Evolutionary conservation across 2,797 vertebrate species (phyloP), one percentile per base, ranked within the genome.

Genomic region (Petrocephalus schoutedeni): DNA sequence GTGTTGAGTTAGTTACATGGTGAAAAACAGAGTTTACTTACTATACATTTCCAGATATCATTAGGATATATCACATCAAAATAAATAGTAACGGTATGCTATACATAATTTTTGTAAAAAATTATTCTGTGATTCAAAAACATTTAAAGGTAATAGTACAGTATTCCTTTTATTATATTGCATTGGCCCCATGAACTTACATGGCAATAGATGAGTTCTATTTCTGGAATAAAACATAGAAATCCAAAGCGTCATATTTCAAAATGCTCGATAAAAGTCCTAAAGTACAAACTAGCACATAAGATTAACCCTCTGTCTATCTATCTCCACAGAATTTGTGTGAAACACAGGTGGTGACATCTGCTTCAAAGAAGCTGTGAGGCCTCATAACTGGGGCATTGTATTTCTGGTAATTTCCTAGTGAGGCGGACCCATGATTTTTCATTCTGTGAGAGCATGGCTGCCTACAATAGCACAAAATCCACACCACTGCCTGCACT

Each of bases 391-490:
- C 80, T 32, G 19, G 54, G 71, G 19, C 32, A 23, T 41, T 45
- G 53, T 36, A n/a, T 80, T 36, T 7, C 54, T 54, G 28, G 71
- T 74, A 36, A 87, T 80, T 80, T 87, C 87, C 28, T 2, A 58
- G 10, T n/a, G n/a, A 58, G 28, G 36, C 28, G 82, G 54, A 80
- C 54, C 87, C 32, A 58, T 82, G n/a, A 87, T 82, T 45, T 57
- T 45, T 74, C 45, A 67, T 87, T 74, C 23, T 87, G 56, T 87
- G 64, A 77, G 71, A 87, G 86, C 59, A 4, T 2, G 49, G 85
- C n/a, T 71, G 86, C 19, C 87, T 80, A 58, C 87, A 87, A 87
- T 56, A 36, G 87, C 67, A 12, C 51, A 77, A 87, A 67, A 80
- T 41, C 28, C 87, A 54, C n/a, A 80, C 8, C 51, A 54, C 87